These are phyloP conservation scores for Halocynthia roretzi DNA, from an alignment of 23 tunicate genomes.

Conservation along the genomic window DNA sequence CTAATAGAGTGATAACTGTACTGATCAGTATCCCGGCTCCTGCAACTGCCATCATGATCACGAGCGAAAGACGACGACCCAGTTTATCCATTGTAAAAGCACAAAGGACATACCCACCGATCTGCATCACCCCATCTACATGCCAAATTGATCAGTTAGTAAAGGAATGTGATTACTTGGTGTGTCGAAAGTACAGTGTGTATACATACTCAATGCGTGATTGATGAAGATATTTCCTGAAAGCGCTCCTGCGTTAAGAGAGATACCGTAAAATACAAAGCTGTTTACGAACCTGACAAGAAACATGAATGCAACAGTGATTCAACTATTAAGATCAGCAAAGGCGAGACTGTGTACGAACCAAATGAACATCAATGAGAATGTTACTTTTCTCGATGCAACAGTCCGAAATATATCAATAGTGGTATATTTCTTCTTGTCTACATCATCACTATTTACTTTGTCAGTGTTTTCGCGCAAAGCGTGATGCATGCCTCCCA, in stretches of 20 bases:
- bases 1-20: constrained; percentile 24
- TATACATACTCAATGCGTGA: constrained; percentile 4
- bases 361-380: constrained; percentile 3
- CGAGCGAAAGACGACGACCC: constrained; percentile 42
- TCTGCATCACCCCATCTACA: constrained; percentile 69
- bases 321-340: background rate
- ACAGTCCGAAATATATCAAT: constrained; percentile 8
- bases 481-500: too few species aligned
- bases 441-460: too few species aligned
- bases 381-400: background rate
- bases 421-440: constrained; percentile 1
- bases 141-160: background rate
- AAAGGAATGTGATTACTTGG: background rate
- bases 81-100: constrained; percentile 45
- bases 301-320: background rate
- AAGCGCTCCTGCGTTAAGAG: constrained; percentile 20
- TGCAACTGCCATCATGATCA: constrained; percentile 27
- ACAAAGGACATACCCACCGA: constrained; percentile 38
- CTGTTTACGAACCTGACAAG: constrained; percentile 13
- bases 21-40: constrained; percentile 25
- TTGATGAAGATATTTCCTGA: constrained; percentile 25
- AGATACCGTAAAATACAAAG: constrained; percentile 18
- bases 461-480: too few species aligned
- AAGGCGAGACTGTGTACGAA: background rate
- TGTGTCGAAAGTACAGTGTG: background rate